Base-by-base conservation (phyloP, 2,888 invertebrate genomes). In the Agrenia bidenticulata region DNA sequence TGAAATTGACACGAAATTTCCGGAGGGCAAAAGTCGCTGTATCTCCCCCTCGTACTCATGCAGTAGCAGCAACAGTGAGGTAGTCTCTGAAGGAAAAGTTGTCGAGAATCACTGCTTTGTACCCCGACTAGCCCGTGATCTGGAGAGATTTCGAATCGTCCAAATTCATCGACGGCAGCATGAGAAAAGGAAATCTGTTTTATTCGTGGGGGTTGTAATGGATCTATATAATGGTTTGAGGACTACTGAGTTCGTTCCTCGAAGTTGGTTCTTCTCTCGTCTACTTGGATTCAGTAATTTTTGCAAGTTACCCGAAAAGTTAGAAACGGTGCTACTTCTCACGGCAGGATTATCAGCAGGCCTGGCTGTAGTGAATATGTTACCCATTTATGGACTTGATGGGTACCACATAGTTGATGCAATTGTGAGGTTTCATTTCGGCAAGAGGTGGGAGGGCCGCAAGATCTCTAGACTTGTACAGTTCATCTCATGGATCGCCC, bases 291-390 rank as follows among this genome's bases (percentile, higher is more conserved):
- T 73, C 60, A 50, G 63, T 37, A 66, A 55, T 37, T 65, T 75
- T 39, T 66, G 67, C 32, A 68, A 66, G 59, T 39, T 75, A 39
- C 74, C 74, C 21, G 69, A 72, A 37, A 72, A 74, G 53, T 51
- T 76, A 41, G 76, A 76, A 66, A 76, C 76, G 63, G 72, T 76
- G 54, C 68, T 76, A 53, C 63, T 76, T 17, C 58, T 76, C 37
- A 74, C 74, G n/a, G 73, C 74, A 17, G 76, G 76, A 15, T 41
- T 75, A 39, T 76, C 76, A 50, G 76, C 76, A 19, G 76, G 76
- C 15, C 63, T 76, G 17, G 76, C 76, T 27, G 74, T 76, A 23
- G 76, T 76, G 11, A 76, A 76, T 57, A 76, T 73, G 70, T 56
- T 76, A 19, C 76, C 76, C 2, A 74, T 76, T 56, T 76, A 73